These are phyloP conservation scores for Patella pellucida DNA, from an alignment of 2,888 invertebrate species.

Conservation along the genomic window DNA sequence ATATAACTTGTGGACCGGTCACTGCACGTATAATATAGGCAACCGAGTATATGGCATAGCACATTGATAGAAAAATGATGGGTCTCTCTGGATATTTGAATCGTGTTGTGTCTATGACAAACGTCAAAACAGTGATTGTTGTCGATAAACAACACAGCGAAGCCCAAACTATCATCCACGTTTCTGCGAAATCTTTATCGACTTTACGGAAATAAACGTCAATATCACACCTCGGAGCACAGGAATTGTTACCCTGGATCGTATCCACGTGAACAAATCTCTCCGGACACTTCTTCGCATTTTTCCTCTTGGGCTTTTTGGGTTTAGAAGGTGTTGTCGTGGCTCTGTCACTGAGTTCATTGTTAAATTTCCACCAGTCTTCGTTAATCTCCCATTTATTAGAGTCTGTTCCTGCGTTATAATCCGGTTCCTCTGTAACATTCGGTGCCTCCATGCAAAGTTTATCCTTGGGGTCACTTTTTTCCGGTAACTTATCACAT, in stretches of 20 bases:
- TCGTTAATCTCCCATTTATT: conserved; percentile 23
- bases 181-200: conserved; percentile 80
- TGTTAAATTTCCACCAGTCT: background rate
- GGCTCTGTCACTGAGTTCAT: conserved; percentile 13
- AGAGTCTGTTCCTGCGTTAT: conserved; percentile 40
- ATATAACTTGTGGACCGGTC: conserved; percentile 64
- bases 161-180: conserved; percentile 84
- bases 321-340: conserved; percentile 23
- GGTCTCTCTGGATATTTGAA: conserved; percentile 72
- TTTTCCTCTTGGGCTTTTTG: conserved; percentile 20
- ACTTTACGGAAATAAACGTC: conserved; percentile 79
- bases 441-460: conserved; percentile 82
- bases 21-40: conserved; percentile 71
- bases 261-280: conserved; percentile 63
- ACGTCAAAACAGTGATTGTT: conserved; percentile 70
- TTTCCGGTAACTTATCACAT: conserved; percentile 84
- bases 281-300: conserved; percentile 49
- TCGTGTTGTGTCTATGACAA: conserved; percentile 69
- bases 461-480: conserved; percentile 70
- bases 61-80: conserved; percentile 71
- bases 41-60: conserved; percentile 69
- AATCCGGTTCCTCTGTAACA: conserved; percentile 53
- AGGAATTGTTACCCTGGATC: conserved; percentile 56
- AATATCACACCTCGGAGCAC: conserved; percentile 75
- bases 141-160: conserved; percentile 79